Conservation (phyloP, 2,113 vertebrate species). For the Colinus virginianus region DNA sequence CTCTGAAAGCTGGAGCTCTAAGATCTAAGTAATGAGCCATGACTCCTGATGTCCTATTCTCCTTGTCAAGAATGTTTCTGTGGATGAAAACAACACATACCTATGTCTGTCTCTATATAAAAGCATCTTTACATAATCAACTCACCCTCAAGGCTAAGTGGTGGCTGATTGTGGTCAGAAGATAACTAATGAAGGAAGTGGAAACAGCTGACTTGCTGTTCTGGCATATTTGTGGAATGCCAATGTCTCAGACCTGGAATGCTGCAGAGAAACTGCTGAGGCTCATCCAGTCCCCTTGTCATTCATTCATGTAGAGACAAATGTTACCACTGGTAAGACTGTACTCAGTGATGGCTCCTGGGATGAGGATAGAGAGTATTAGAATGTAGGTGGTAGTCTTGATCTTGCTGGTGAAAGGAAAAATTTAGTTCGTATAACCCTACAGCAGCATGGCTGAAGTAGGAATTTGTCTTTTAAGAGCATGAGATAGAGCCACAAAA, state of each 20-base stretch:
- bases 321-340: not conserved
- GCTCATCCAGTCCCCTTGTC: not conserved
- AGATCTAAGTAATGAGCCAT: not conserved
- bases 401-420: not conserved
- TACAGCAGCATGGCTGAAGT: not conserved
- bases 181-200: not conserved
- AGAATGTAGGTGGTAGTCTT: not conserved
- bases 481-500: rapidly evolving
- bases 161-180: rapidly evolving
- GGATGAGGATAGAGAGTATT: not conserved
- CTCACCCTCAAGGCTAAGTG: not conserved
- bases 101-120: not conserved
- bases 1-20: not conserved
- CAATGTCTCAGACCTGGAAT: rapidly evolving
- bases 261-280: not conserved
- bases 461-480: not conserved
- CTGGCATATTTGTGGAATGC: not conserved
- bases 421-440: not conserved
- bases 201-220: not conserved
- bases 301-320: not conserved
- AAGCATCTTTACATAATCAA: not conserved
- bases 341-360: not conserved
- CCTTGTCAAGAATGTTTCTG: not conserved
- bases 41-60: not conserved
- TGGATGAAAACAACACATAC: not conserved